A percentile compares a stretch with the other conserved stretches of the same genome.
phyloP scores from a whole-genome alignment of 2,113 vertebrate genomes.

The Peucedramus taeniatus region DNA sequence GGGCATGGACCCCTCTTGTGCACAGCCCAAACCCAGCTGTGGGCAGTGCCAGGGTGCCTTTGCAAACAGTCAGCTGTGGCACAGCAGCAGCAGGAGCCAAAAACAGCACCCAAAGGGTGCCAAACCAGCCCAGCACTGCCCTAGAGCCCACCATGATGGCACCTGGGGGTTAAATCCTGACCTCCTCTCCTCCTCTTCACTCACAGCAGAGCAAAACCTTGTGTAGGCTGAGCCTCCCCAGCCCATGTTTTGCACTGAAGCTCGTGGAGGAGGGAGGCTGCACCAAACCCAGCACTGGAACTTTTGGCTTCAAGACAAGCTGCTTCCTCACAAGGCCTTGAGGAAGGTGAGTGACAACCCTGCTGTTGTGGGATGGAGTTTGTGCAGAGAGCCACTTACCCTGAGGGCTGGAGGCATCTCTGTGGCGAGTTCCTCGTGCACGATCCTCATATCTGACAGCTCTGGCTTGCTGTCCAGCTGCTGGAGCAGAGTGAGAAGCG shows the following conservation, averaged over 20 bases:
- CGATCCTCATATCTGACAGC: neutral
- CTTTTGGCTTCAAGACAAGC: neutral
- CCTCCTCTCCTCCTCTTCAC: neutral
- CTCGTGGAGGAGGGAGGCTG: rapidly evolving
- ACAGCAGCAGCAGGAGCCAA: neutral
- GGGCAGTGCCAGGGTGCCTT: neutral
- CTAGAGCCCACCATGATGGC: neutral
- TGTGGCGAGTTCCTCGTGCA: rapidly evolving
- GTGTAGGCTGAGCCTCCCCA: neutral
- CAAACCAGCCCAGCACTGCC: neutral
- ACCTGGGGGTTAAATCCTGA: neutral
- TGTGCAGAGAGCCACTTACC: neutral
- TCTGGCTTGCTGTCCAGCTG: neutral
- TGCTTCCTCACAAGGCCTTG: neutral
- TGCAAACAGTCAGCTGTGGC: neutral
- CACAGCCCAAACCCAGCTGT: neutral
- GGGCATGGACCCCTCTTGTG: rapidly evolving
- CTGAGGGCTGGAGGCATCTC: neutral
- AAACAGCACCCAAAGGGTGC: neutral
- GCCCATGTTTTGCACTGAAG: neutral
- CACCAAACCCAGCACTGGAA: neutral
- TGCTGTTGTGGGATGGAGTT: rapidly evolving
- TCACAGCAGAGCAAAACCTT: neutral
- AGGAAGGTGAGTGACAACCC: neutral
- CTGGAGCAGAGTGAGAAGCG: neutral